These are phyloP conservation scores for Venturia canescens DNA, from an alignment of 1,140 invertebrate species.

Conservation along the genomic window DNA sequence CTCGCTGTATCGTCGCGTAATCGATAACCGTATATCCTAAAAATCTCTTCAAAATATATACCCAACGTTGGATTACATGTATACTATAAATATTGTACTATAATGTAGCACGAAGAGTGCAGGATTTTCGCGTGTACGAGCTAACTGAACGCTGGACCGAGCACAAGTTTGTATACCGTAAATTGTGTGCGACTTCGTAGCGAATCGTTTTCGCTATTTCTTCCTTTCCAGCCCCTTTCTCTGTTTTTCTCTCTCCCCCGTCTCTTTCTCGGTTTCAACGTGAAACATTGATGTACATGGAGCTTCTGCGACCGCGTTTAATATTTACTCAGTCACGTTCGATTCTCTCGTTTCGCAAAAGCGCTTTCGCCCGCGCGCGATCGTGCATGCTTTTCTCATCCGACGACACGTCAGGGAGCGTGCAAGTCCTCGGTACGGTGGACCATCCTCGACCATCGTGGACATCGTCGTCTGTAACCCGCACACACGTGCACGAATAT, in stretches of 20 bases:
- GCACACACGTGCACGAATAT: too few species aligned
- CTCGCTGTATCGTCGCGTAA: slow-evolving; percentile 14
- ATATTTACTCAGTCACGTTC: slow-evolving; percentile 47
- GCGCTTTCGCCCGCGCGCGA: slow-evolving; percentile 14
- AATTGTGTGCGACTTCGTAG: slow-evolving; percentile 31
- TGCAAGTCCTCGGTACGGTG: not conserved
- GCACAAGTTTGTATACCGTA: slow-evolving; percentile 20
- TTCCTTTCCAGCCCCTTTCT: not conserved
- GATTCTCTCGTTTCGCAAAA: slow-evolving; percentile 42
- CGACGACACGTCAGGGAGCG: slow-evolving; percentile 19
- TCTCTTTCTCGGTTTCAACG: not conserved
- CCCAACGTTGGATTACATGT: not conserved
- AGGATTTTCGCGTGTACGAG: slow-evolving; percentile 25
- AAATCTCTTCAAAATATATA: slow-evolving; percentile 34
- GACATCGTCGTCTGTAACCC: too few species aligned
- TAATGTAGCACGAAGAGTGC: not conserved
- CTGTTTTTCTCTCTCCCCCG: not conserved
- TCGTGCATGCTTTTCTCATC: not conserved
- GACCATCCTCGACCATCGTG: not conserved
- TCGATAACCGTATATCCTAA: slow-evolving; percentile 38
- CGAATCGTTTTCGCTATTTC: not conserved
- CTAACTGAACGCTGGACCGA: slow-evolving; percentile 21
- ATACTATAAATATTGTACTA: not conserved
- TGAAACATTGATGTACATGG: not conserved
- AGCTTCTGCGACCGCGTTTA: slow-evolving; percentile 26